These are phyloP conservation scores for Diplolepis rosae DNA, from an alignment of 2,888 invertebrate species.

Conservation along the genomic window DNA sequence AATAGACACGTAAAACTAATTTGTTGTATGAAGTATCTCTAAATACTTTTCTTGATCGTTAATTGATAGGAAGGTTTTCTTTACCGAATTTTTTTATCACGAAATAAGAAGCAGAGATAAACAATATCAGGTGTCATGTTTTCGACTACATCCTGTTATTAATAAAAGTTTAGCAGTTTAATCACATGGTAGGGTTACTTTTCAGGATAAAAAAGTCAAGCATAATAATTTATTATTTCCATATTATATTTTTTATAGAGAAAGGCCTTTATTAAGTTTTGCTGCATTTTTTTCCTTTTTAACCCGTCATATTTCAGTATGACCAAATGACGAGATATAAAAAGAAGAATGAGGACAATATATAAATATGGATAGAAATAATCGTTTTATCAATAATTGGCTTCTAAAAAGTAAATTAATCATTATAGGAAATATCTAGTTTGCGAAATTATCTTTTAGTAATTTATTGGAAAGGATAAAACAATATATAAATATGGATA, in stretches of 20 bases:
- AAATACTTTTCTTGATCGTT: too few relatives aligned
- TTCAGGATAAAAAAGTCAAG: neutral
- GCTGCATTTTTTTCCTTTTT: neutral
- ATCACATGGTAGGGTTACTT: neutral
- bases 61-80: too few relatives aligned
- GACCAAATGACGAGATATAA: neutral
- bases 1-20: too few relatives aligned
- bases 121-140: too few relatives aligned
- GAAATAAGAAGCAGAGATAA: too few relatives aligned
- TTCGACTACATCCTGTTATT: too few relatives aligned
- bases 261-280: neutral
- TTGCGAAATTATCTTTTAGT: neutral
- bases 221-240: slow-evolving; percentile 2
- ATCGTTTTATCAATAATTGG: neutral
- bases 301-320: neutral
- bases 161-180: neutral
- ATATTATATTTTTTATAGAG: neutral
- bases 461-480: neutral
- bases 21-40: too few relatives aligned
- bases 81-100: too few relatives aligned
- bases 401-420: neutral
- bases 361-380: neutral
- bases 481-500: neutral
- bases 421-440: too few relatives aligned
- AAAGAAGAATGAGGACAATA: neutral